These are phyloP conservation scores for Promerops cafer DNA, from an alignment of 2,113 vertebrate species.

Conservation along the genomic window DNA sequence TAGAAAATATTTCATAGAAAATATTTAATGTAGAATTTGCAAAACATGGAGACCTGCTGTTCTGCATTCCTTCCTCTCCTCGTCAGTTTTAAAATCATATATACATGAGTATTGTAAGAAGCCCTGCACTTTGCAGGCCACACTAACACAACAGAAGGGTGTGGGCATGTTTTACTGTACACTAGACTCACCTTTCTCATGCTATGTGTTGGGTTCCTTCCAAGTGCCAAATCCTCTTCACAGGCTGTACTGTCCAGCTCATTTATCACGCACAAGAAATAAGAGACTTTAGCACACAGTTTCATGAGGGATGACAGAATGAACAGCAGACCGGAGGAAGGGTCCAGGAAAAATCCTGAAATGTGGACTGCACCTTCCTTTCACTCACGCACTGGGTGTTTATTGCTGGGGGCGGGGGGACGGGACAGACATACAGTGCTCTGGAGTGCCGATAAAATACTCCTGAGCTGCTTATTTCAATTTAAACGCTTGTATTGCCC, in stretches of 20 bases:
- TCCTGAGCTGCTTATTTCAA: neutral
- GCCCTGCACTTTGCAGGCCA: neutral
- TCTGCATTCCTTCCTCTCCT: neutral
- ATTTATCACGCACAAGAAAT: neutral
- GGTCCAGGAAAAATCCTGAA: neutral
- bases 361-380: neutral
- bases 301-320: neutral
- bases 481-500: neutral
- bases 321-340: neutral
- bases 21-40: neutral
- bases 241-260: neutral
- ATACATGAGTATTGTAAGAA: neutral
- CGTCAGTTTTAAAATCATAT: neutral
- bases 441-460: neutral
- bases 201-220: neutral
- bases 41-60: neutral
- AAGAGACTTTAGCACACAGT: neutral
- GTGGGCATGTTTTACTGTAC: neutral
- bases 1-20: neutral
- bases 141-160: neutral
- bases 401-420: neutral
- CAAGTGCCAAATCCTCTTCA: neutral
- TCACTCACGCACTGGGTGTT: neutral
- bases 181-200: neutral
- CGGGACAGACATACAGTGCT: neutral